Evolutionary conservation across 1,140 invertebrate genomes (phyloP), one percentile per base, ranked within the genome.

Genomic region (Berghia stephanieae): DNA sequence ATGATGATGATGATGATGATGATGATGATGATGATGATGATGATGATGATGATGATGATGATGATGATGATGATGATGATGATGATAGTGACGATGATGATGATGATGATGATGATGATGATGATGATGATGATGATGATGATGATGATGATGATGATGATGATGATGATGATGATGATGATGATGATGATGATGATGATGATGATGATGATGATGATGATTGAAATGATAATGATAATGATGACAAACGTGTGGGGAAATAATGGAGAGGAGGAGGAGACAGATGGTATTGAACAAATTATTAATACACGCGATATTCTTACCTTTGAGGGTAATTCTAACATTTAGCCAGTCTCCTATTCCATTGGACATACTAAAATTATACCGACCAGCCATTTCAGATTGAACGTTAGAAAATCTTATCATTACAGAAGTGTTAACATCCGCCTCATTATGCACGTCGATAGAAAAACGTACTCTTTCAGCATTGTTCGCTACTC

Each of bases 101-200:
- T 67, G 31, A 67, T 52, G 46, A 67, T 34, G 69, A 71, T 71
- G 69, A 71, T 46, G 69, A 71, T 71, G 69, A 71, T 2, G 69
- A 71, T 71, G 69, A 71, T 46, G 69, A 1, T 71, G 68, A 42
- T 71, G 68, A 71, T 71, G 68, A 71, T 71, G 68, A 42, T 71
- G 40, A 71, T 71, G 68, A 71, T 71, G 68, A 71, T 71, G 68
- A 71, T 71, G 68, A 42, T 71, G 68, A 71, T 42, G 68, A 71
- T 71, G 68, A 27, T 71, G 40, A 71, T 71, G 68, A 71, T 71
- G 68, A 71, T 71, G 63, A 67, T 71, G 68, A 34, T 66, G 68
- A 31, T 44, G 68, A 71, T 71, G 68, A 42, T 71, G 68, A 44
- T 71, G 68, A 42, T 71, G 40, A 71, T 71, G 68, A 71, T 31